These are phyloP conservation scores for Merluccius polli DNA, from an alignment of 2,797 vertebrate species.

Conservation along the genomic window DNA sequence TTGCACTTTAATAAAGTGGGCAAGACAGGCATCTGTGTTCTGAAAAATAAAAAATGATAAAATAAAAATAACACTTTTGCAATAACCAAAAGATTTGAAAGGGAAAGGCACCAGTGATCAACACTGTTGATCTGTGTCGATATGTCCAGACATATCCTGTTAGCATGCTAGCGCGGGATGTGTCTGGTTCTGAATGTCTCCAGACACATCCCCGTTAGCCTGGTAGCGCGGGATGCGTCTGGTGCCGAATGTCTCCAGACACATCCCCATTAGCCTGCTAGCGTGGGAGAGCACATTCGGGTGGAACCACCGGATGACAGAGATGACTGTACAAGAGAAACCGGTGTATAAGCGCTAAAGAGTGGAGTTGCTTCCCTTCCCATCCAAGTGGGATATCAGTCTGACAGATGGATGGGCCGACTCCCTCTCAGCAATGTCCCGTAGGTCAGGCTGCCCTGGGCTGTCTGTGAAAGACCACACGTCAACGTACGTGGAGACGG, in stretches of 20 bases:
- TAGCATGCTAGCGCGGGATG: too few relatives aligned
- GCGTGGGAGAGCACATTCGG: background rate
- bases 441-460: slow-evolving; percentile 6
- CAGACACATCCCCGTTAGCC: too few relatives aligned
- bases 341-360: background rate
- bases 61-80: too few relatives aligned
- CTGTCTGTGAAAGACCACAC: slow-evolving; percentile 11
- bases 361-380: background rate
- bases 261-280: background rate
- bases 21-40: too few relatives aligned
- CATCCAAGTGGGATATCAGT: background rate
- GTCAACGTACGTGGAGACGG: slow-evolving; percentile 30
- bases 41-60: too few relatives aligned
- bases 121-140: too few relatives aligned
- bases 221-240: too few relatives aligned
- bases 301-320: background rate
- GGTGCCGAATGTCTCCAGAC: background rate
- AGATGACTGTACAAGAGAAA: background rate
- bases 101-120: too few relatives aligned
- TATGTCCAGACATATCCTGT: too few relatives aligned
- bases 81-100: too few relatives aligned
- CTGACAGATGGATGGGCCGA: background rate
- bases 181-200: too few relatives aligned
- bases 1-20: too few relatives aligned
- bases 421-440: background rate